phyloP scores from a whole-genome alignment of 1,140 invertebrate species.

The Meloidogyne chitwoodi region DNA sequence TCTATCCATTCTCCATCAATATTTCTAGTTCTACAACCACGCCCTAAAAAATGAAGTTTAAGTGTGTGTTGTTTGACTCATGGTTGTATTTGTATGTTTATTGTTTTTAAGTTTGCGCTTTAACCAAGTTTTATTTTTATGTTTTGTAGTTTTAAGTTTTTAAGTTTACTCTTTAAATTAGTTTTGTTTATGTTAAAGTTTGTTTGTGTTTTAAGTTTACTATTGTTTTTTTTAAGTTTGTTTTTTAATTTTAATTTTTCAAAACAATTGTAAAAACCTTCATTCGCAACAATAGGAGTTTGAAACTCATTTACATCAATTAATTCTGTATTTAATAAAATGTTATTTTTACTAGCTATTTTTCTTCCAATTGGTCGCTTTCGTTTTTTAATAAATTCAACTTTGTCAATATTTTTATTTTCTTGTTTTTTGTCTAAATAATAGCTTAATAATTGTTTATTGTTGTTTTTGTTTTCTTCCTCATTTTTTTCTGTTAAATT shows the following conservation, averaged over 20 bases:
- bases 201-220: neutral
- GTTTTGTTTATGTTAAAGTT: neutral
- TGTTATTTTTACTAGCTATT: neutral
- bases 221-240: neutral
- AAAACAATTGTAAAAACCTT: neutral
- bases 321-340: neutral
- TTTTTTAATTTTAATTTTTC: too few relatives aligned
- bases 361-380: neutral
- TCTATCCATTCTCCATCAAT: constrained; percentile 48
- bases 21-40: constrained; percentile 44
- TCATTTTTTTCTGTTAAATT: neutral
- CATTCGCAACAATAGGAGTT: neutral
- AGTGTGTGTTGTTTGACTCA: neutral
- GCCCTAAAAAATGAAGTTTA: constrained; percentile 13
- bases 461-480: neutral
- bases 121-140: neutral
- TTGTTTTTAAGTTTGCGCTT: too few relatives aligned
- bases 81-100: too few relatives aligned
- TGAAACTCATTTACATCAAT: neutral
- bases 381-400: neutral
- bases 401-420: neutral
- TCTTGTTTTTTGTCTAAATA: neutral
- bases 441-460: neutral
- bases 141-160: too few relatives aligned
- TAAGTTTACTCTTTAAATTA: neutral